Conservation (phyloP, 2,113 vertebrate species). For the Colinus virginianus region DNA sequence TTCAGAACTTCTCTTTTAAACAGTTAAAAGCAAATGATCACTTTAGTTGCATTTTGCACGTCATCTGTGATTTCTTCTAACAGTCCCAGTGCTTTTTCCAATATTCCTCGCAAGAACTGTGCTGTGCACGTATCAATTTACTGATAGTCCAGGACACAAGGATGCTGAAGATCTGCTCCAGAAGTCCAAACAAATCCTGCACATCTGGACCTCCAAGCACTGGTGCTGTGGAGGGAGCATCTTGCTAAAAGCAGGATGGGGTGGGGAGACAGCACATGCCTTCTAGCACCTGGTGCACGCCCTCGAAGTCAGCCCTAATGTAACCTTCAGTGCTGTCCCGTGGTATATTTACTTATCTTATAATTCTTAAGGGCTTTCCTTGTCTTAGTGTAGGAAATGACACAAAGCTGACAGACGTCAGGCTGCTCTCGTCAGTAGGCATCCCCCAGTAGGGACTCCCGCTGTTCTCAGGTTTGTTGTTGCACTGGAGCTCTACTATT, state of each 20-base stretch:
- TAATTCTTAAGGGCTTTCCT: background rate
- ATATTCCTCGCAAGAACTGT: background rate
- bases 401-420: background rate
- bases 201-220: background rate
- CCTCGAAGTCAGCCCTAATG: background rate
- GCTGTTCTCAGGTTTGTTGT: accelerated
- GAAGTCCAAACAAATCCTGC: background rate
- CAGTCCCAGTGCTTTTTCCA: background rate
- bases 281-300: background rate
- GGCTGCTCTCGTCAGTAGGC: background rate
- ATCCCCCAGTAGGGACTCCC: background rate
- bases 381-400: background rate
- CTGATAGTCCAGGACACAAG: background rate
- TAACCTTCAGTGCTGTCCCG: background rate
- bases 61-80: background rate
- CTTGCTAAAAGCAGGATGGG: background rate
- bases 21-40: background rate
- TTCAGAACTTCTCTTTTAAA: conserved; percentile 27
- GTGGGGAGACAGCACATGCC: background rate
- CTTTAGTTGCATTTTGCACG: conserved; percentile 27
- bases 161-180: background rate
- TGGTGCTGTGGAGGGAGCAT: background rate
- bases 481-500: background rate
- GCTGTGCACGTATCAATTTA: background rate
- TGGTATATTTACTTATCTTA: background rate